Evolutionary conservation across 2,888 invertebrate genomes (phyloP), one percentile per base, ranked within the genome.

Genomic region (Carpatolechia fugitivella): DNA sequence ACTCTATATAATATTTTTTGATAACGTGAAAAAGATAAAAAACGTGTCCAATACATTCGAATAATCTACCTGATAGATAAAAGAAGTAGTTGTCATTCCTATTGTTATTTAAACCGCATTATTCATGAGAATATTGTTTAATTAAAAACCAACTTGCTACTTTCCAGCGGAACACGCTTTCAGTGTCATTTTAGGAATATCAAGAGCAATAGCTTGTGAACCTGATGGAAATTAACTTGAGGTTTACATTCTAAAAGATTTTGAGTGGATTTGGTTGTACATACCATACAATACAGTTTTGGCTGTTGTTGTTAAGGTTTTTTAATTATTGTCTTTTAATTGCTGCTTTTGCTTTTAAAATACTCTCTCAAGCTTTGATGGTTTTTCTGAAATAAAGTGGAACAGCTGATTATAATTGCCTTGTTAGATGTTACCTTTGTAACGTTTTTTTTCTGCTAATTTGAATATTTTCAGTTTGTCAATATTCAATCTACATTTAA

Each of bases 401-500:
- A n/a, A n/a, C n/a, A n/a, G n/a, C n/a, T n/a, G n/a, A n/a, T n/a
- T n/a, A n/a, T n/a, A n/a, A n/a, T n/a, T n/a, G n/a, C n/a, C n/a
- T n/a, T n/a, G n/a, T n/a, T n/a, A n/a, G n/a, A n/a, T n/a, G n/a
- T n/a, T n/a, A n/a, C n/a, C n/a, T n/a, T n/a, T n/a, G n/a, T n/a
- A n/a, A n/a, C n/a, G n/a, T n/a, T n/a, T n/a, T n/a, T n/a, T 38
- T 13, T 4, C 14, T 14, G 2, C 18, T 14, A 31, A 20, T 46
- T 36, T 33, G n/a, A 6, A 31, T n/a, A 5, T 7, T 38, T 76
- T 38, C 66, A 85, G 85, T 59, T 85, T 8, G 64, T 91, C 7
- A 93, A 93, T 69, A 63, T 93, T 18, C 82, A 93, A 46, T 88
- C 91, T 20, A 93, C 94, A 0, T 94, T 94, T 54, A 91, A 91